Conservation (phyloP, 2,888 invertebrate genomes). For the Hanleya hanleyi region DNA sequence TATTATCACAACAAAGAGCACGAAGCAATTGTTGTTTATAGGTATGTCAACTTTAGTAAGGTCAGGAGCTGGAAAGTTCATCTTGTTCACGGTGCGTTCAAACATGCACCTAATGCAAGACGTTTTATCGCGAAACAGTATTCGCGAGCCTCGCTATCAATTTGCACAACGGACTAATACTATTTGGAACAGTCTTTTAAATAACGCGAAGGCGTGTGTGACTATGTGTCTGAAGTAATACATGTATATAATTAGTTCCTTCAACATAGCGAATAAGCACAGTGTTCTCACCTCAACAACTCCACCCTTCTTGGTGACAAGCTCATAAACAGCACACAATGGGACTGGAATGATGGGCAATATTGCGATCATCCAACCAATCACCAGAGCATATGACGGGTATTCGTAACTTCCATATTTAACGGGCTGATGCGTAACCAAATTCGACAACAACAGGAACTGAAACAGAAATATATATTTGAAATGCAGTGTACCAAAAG, state of each 20-base stretch:
- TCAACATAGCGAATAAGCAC: neutral
- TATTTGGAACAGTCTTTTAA: neutral
- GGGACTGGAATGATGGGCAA: conserved; percentile 68
- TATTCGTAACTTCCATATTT: conserved; percentile 69
- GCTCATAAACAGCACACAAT: conserved; percentile 47
- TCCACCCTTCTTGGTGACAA: conserved; percentile 48
- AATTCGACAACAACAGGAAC: conserved; percentile 69
- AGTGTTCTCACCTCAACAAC: conserved; percentile 45
- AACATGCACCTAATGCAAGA: too few species aligned
- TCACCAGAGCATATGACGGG: conserved; percentile 67
- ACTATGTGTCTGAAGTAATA: neutral
- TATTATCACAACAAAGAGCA: too few species aligned
- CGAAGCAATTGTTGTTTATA: too few species aligned
- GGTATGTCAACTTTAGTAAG: too few species aligned
- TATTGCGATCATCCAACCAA: conserved; percentile 69
- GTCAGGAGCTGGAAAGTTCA: too few species aligned
- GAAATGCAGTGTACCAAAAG: too few species aligned
- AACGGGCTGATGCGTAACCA: conserved; percentile 69
- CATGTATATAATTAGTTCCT: neutral
- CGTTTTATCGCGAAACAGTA: too few species aligned
- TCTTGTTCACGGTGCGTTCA: too few species aligned
- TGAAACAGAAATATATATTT: conserved; percentile 48
- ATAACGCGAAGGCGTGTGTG: neutral
- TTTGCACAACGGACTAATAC: too few species aligned
- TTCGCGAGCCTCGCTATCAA: too few species aligned